Percentiles rank a stretch among this genome's conserved stretches.
These are phyloP conservation scores for Sarcophaga subvicina DNA, from an alignment of 2,888 invertebrate genomes.

Conservation along the genomic window DNA sequence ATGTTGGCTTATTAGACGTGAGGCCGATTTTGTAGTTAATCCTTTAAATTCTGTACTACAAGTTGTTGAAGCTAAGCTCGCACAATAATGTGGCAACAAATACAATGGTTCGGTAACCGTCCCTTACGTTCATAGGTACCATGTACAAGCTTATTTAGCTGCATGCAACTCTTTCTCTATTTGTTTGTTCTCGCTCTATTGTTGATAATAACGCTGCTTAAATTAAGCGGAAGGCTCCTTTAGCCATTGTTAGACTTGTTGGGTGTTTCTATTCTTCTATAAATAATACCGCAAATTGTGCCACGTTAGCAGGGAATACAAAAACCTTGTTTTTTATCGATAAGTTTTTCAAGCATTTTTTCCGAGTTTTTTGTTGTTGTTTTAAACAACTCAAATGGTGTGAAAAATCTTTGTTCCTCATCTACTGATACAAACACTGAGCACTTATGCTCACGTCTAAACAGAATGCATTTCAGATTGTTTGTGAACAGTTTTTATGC, in stretches of 20 bases:
- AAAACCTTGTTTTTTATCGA: slow-evolving; percentile 47
- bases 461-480: not conserved
- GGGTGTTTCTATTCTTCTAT: slow-evolving; percentile 35
- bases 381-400: slow-evolving; percentile 61
- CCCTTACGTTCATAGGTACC: too few species aligned
- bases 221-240: slow-evolving; percentile 2
- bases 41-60: too few species aligned
- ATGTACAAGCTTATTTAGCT: too few species aligned
- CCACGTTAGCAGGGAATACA: not conserved
- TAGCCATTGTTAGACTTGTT: slow-evolving; percentile 51
- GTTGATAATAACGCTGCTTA: slow-evolving; percentile 6
- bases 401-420: slow-evolving; percentile 55
- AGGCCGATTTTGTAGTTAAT: too few species aligned
- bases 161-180: too few species aligned
- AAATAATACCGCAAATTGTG: not conserved
- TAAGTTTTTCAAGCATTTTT: slow-evolving; percentile 45
- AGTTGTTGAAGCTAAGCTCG: too few species aligned
- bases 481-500: not conserved
- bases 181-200: not conserved
- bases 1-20: too few species aligned
- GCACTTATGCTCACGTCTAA: not conserved
- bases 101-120: too few species aligned
- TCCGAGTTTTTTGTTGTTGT: slow-evolving; percentile 3
- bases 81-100: too few species aligned
- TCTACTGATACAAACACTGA: not conserved